Conservation (phyloP, 2,113 vertebrate genomes). For the Scolopax mira region DNA sequence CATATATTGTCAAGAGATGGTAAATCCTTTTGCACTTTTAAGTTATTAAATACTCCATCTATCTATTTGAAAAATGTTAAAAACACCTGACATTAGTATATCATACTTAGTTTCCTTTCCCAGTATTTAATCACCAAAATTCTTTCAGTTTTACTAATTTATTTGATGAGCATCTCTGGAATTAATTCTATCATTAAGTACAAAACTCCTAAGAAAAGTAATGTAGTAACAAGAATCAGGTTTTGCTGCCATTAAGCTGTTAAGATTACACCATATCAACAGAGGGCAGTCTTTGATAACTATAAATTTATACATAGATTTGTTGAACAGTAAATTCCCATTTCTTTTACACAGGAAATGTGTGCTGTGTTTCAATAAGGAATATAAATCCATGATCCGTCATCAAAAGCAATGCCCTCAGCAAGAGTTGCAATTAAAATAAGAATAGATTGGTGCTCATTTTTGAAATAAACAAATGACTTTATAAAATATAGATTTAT, state of each 20-base stretch:
- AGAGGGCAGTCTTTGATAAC: constrained; percentile 58
- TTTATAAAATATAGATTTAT: neutral
- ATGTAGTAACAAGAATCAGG: neutral
- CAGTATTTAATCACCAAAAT: neutral
- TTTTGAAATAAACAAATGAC: neutral
- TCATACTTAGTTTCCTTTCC: neutral
- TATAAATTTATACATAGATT: neutral
- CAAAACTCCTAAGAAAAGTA: neutral
- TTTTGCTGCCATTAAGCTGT: neutral
- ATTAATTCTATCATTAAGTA: neutral
- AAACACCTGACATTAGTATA: rapidly evolving
- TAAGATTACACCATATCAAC: neutral
- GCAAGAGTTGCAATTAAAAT: neutral
- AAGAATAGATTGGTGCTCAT: neutral
- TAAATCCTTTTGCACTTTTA: neutral
- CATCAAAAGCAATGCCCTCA: neutral
- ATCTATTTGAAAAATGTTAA: neutral
- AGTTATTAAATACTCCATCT: neutral
- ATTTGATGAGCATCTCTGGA: neutral
- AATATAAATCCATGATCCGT: neutral
- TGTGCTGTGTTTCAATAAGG: neutral
- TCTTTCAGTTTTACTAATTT: neutral
- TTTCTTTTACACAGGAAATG: neutral
- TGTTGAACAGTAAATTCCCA: neutral
- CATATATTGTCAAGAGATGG: neutral